Evolutionary conservation across 2,888 invertebrate species (phyloP), one percentile per base, ranked within the genome.

Genomic region (Drosophila peninsularis): DNA sequence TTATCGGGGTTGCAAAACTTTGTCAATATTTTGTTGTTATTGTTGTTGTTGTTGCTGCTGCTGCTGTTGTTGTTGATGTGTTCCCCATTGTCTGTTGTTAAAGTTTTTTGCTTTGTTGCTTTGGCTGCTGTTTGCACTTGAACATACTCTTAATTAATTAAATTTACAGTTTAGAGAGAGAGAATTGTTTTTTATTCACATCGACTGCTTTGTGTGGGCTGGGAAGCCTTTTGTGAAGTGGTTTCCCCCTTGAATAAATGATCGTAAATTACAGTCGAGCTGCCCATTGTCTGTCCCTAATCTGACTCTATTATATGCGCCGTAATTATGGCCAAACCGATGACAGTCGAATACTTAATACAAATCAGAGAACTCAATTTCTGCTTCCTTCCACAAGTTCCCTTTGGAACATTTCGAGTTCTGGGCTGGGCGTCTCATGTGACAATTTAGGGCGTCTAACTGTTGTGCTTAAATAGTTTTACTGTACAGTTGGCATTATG

Each of bases 61-160:
- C 39, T 47, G 55, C 41, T 58, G 52, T 61, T 37, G 39, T 5
- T 41, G 19, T 19, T 41, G 41, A 6, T 41, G 41, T 42, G 45
- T 50, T 58, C 52, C 45, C 69, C 54, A 70, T 80, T 78, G 72
- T 78, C 68, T 76, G 61, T 32, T 52, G 62, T 42, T 50, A 60
- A 74, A 77, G 79, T 78, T 77, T 58, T 42, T 58, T 42, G 58
- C 50, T 36, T 62, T 60, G 52, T 55, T n/a, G 49, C 21, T 42
- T 39, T 42, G 58, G 47, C 63, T 52, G 41, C 17, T 52, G 41
- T 36, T 60, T 80, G 71, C 67, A 68, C 71, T 68, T 75, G 60
- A 68, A 71, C 62, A 79, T 67, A 66, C 34, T 68, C 67, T 68
- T 78, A 75, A 78, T 78, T 79, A 78, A 78, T 78, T 71, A 68